Evolutionary conservation across 2,888 invertebrate genomes (phyloP), one percentile per base, ranked within the genome.

Genomic region (Chloroclysta siterata): DNA sequence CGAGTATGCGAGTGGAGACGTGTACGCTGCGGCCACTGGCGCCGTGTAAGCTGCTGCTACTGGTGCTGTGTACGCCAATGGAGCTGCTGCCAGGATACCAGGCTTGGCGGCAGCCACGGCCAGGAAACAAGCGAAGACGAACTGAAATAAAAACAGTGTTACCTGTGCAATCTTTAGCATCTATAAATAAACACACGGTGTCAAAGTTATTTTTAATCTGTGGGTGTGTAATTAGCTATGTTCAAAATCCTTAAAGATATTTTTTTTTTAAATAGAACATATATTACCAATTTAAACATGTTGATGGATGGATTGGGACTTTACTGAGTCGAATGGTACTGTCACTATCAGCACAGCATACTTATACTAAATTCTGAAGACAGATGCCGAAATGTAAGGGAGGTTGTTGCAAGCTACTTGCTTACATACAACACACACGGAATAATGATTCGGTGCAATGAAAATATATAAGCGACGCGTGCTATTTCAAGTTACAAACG

Each of bases 51-150:
- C 82, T n/a, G 83, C 78, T 5, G 79, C 78, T 6, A 80, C 42
- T 8, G 58, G 58, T 7, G 82, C 77, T 5, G 93, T 88, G 66
- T 73, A 72, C 39, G 70, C 72, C 56, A 70, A 33, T 10, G 76
- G 75, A 8, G 81, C 85, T 50, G 87, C 77, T 54, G 84, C 86
- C 73, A 81, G 69, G 52, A 82, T 64, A 54, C 77, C 79, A 56
- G 90, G 90, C 73, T 87, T 88, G 57, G 94, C 93, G 46, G 85
- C 83, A 53, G 89, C 93, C 60, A 91, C 71, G 47, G 93, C 93
- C 81, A 94, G 74, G 72, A 94, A 80, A 74, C 91, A 93, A 59
- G 88, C 84, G 80, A 94, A 81, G 68, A 84, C 69, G 71, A 84
- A 80, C 94, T 94, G 78, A 10, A 76, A 84, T 64, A 59, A 67